phyloP scores from a whole-genome alignment of 1,140 invertebrate species.

The Acromyrmex charruanus region DNA sequence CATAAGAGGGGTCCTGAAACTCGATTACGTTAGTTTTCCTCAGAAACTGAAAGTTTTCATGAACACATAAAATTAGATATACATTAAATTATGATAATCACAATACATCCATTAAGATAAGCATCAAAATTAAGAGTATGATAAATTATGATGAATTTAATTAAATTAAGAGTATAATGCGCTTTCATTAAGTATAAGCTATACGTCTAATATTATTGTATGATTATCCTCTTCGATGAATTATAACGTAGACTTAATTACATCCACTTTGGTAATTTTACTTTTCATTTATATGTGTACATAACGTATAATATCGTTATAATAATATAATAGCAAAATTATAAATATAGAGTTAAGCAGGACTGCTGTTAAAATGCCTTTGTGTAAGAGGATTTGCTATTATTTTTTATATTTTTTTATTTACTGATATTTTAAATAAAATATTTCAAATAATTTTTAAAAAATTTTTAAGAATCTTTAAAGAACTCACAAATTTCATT shows the following conservation, averaged over 20 bases:
- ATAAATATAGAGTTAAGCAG: background rate
- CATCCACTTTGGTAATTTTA: background rate
- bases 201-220: background rate
- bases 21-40: slow-evolving; percentile 5
- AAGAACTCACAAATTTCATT: too few relatives aligned
- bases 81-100: background rate
- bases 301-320: background rate
- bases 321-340: background rate
- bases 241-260: slow-evolving; percentile 15
- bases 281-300: background rate
- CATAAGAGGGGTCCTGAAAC: background rate
- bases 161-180: slow-evolving; percentile 8
- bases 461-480: too few relatives aligned
- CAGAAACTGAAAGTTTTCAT: background rate
- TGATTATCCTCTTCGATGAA: background rate
- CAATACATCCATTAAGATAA: background rate
- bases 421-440: too few relatives aligned
- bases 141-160: slow-evolving; percentile 24
- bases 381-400: too few relatives aligned
- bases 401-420: too few relatives aligned
- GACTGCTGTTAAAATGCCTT: too few relatives aligned
- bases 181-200: background rate
- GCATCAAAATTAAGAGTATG: background rate
- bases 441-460: too few relatives aligned
- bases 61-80: too few relatives aligned